A percentile compares a stretch with the other conserved stretches of the same genome.
Conservation (phyloP, 2,888 invertebrate genomes). For the Rapana venosa region DNA sequence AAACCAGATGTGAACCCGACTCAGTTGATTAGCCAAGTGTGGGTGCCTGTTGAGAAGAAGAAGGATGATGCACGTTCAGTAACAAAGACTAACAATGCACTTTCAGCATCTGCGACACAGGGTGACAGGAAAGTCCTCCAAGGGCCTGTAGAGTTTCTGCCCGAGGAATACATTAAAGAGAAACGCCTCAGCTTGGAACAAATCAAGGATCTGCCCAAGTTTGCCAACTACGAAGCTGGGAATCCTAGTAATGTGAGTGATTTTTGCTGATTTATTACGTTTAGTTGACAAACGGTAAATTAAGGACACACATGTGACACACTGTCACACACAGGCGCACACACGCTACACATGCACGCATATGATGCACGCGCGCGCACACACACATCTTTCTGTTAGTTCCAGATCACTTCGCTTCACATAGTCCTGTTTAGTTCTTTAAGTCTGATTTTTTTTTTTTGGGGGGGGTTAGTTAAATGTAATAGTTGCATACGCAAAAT, state of each 20-base stretch:
- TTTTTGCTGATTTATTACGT: not conserved
- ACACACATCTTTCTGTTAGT: too few species aligned
- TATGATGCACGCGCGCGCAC: too few species aligned
- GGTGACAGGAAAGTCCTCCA: slow-evolving; percentile 11
- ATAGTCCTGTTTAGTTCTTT: too few species aligned
- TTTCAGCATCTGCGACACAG: not conserved
- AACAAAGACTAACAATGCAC: not conserved
- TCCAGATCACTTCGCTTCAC: too few species aligned
- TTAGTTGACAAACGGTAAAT: not conserved
- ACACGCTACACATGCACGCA: too few species aligned
- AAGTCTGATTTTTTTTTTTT: too few species aligned
- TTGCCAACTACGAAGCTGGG: slow-evolving; percentile 69
- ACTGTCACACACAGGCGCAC: too few species aligned
- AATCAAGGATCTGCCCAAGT: slow-evolving; percentile 65
- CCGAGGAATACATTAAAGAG: slow-evolving; percentile 61
- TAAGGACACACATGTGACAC: too few species aligned
- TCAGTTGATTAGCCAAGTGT: not conserved
- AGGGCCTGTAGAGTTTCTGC: slow-evolving; percentile 55
- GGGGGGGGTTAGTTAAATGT: too few species aligned
- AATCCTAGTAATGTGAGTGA: slow-evolving; percentile 66
- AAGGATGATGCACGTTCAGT: not conserved
- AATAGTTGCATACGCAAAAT: too few species aligned
- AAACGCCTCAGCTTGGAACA: slow-evolving; percentile 65
- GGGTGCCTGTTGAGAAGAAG: not conserved
- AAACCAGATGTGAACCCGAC: not conserved